Evolutionary conservation across 1,140 invertebrate species (phyloP).

Genomic region (Samia ricini): DNA sequence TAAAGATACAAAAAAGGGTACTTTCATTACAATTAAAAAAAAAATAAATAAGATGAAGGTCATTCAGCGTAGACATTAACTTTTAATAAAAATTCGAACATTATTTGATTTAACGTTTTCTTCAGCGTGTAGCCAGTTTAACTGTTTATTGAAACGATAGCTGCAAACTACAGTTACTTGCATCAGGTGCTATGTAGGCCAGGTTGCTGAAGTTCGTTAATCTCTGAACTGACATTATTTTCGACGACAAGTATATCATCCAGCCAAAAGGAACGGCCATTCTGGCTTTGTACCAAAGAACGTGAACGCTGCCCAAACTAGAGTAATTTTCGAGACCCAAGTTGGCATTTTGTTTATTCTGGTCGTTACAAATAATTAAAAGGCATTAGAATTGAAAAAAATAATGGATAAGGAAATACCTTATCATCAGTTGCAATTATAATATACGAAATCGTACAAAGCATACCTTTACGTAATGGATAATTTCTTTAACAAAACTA

Average conservation of each 20-base stretch:
- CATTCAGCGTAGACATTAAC: too few relatives aligned
- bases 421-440: background rate
- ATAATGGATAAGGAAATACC: background rate
- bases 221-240: slow-evolving; percentile 74
- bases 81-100: too few relatives aligned
- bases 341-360: slow-evolving; percentile 54
- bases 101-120: too few relatives aligned
- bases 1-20: too few relatives aligned
- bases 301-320: slow-evolving; percentile 68
- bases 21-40: too few relatives aligned
- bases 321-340: slow-evolving; percentile 71
- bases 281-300: slow-evolving; percentile 75
- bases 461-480: too few relatives aligned
- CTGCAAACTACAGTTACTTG: background rate
- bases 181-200: slow-evolving; percentile 51
- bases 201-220: slow-evolving; percentile 68
- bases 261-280: slow-evolving; percentile 74
- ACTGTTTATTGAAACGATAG: background rate
- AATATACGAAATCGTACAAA: too few relatives aligned
- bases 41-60: too few relatives aligned
- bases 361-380: background rate
- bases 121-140: background rate
- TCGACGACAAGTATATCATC: slow-evolving; percentile 60
- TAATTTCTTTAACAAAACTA: too few relatives aligned
- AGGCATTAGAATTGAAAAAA: background rate